phyloP scores from a whole-genome alignment of 2,797 vertebrate genomes.

The Thripadectes ignobilis region DNA sequence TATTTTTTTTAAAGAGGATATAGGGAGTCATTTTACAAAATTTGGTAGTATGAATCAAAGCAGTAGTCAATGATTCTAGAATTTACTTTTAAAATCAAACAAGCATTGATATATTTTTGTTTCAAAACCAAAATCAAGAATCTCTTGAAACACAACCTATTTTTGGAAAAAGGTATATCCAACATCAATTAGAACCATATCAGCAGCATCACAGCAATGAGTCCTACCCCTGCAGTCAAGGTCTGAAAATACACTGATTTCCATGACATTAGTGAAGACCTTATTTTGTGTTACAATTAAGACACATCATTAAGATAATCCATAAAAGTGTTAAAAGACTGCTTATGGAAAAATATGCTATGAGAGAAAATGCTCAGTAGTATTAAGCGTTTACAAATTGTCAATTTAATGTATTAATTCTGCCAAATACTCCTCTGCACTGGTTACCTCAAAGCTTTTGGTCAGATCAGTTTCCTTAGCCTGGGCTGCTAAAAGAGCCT shows the following conservation, averaged over 20 bases:
- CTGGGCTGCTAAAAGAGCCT: constrained; percentile 77
- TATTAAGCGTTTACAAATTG: background rate
- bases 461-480: constrained; percentile 80
- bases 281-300: background rate
- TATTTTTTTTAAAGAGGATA: background rate
- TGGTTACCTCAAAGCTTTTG: constrained; percentile 82
- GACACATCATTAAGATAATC: background rate
- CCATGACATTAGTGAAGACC: accelerated
- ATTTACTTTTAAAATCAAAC: background rate
- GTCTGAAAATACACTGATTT: background rate
- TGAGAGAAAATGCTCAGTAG: background rate
- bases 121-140: background rate
- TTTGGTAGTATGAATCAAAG: background rate
- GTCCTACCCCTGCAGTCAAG: background rate
- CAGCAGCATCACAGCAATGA: background rate
- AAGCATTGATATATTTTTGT: background rate
- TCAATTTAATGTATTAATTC: background rate
- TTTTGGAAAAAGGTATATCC: background rate
- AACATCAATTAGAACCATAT: background rate
- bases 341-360: background rate
- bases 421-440: background rate
- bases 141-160: background rate
- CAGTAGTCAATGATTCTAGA: background rate
- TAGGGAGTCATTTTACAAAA: background rate
- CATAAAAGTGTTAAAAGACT: background rate